These are phyloP conservation scores for Cepaea nemoralis DNA, from an alignment of 1,140 invertebrate species.

Conservation along the genomic window DNA sequence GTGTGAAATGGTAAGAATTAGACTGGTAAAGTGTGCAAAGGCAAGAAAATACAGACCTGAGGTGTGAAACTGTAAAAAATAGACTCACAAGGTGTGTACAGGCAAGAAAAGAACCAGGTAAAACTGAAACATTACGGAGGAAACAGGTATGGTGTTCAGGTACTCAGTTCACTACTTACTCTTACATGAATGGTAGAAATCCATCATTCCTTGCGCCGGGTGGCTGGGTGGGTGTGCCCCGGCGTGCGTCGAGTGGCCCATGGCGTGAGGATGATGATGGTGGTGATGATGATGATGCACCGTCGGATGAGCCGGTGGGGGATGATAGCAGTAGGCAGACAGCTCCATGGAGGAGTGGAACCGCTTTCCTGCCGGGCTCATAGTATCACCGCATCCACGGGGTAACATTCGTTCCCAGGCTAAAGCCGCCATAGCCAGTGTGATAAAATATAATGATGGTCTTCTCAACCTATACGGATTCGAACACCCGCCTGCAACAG, in stretches of 20 bases:
- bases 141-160: not conserved
- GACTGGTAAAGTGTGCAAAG: no score
- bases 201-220: slow-evolving; percentile 51
- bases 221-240: slow-evolving; percentile 53
- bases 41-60: no score
- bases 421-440: slow-evolving; percentile 32
- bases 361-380: slow-evolving; percentile 29
- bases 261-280: slow-evolving; percentile 36
- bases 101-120: no score
- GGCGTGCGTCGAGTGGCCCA: slow-evolving; percentile 50
- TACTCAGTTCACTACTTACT: slow-evolving; percentile 54
- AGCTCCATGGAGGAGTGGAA: slow-evolving; percentile 38
- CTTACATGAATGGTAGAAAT: slow-evolving; percentile 66
- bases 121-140: no score
- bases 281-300: slow-evolving; percentile 33
- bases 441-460: not conserved
- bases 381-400: slow-evolving; percentile 31
- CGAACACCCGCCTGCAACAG: no score
- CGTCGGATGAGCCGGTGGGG: slow-evolving; percentile 9
- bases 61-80: no score
- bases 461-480: not conserved
- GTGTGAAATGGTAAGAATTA: no score
- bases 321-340: slow-evolving; percentile 39
- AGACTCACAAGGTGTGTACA: no score
- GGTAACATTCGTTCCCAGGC: slow-evolving; percentile 46